Percentiles rank a stretch among this genome's conserved stretches.
These are phyloP conservation scores for Brachyalestes nurse DNA, from an alignment of 2,797 vertebrate species.

Conservation along the genomic window DNA sequence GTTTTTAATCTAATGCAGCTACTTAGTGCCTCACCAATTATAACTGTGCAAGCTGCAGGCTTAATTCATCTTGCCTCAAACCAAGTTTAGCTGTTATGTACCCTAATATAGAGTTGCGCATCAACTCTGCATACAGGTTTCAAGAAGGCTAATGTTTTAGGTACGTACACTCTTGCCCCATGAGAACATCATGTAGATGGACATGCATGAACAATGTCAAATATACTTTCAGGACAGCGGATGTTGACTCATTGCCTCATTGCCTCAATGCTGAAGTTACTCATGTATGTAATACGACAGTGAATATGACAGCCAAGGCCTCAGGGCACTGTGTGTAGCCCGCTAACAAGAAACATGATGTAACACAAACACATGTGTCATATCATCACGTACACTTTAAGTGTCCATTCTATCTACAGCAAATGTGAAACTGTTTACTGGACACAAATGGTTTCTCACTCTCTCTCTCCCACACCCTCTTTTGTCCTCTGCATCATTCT, in stretches of 20 bases:
- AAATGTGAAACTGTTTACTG: background rate
- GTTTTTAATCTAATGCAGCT: no score
- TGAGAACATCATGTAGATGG: background rate
- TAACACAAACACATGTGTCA: background rate
- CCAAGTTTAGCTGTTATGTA: background rate
- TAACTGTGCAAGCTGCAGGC: background rate
- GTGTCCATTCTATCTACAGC: background rate
- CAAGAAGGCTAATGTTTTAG: background rate
- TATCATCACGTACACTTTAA: no score
- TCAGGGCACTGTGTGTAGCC: conserved; percentile 33
- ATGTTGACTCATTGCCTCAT: conserved; percentile 64
- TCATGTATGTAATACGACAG: conserved; percentile 33
- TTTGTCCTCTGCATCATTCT: background rate
- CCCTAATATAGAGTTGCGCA: background rate
- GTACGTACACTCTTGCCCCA: background rate
- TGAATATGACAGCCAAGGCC: conserved; percentile 54
- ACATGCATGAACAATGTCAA: background rate
- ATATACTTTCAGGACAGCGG: conserved; percentile 33
- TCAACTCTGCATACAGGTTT: background rate
- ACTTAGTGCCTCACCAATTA: background rate
- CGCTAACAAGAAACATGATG: background rate
- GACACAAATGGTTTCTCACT: background rate
- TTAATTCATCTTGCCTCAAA: background rate
- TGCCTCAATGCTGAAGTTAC: conserved; percentile 36
- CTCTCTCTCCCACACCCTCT: no score